phyloP scores from a whole-genome alignment of 92 coral and sea anemone species.

The Parazoanthus swiftii region DNA sequence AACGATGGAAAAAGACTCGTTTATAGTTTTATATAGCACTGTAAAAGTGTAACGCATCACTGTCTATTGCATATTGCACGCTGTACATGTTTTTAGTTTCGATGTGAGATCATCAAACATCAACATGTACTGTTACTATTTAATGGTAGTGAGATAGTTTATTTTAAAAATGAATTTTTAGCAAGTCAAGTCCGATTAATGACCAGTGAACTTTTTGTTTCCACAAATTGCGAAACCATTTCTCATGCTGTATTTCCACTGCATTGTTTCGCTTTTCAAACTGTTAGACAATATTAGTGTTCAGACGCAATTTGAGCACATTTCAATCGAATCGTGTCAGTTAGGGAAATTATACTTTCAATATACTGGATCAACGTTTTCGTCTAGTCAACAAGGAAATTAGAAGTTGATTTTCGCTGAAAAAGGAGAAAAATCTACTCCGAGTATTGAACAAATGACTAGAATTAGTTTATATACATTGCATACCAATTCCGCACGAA shows the following conservation, averaged over 20 bases:
- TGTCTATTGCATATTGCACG: background rate
- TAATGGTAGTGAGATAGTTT: background rate
- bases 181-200: background rate
- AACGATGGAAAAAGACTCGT: background rate
- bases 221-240: background rate
- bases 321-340: background rate
- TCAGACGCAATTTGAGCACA: constrained; percentile 13
- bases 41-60: too few species aligned
- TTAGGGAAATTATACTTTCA: background rate
- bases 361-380: background rate
- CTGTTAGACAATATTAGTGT: background rate
- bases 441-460: background rate
- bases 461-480: background rate
- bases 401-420: background rate
- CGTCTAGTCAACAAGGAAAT: background rate
- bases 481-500: background rate
- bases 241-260: background rate
- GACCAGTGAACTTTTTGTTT: background rate
- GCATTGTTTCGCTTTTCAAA: background rate
- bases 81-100: background rate
- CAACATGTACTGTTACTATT: background rate
- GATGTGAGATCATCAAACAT: too few species aligned
- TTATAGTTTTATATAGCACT: too few species aligned
- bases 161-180: too few species aligned
- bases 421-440: too few species aligned